phyloP scores from a whole-genome alignment of 2,113 vertebrate species.

The Salminus brasiliensis region DNA sequence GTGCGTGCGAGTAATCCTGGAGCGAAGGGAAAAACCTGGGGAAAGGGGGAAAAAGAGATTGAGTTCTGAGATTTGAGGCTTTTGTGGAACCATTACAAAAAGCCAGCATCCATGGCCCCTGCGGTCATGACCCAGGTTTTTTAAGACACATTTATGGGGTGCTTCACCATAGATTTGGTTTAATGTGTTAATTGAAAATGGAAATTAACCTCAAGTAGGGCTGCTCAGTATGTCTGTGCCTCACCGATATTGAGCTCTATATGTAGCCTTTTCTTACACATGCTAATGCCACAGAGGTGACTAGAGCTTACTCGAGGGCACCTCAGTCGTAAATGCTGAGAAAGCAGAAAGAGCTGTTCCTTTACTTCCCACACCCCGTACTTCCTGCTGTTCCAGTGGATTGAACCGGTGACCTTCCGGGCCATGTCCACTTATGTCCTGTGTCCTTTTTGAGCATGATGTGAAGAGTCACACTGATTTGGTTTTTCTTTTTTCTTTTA shows the following conservation, averaged over 20 bases:
- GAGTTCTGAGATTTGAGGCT: neutral
- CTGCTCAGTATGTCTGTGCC: neutral
- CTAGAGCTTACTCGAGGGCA: too few relatives aligned
- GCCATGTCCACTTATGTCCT: too few relatives aligned
- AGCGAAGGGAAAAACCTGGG: constrained; percentile 22
- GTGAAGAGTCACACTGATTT: too few relatives aligned
- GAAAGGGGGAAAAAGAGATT: constrained; percentile 24
- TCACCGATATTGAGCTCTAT: neutral
- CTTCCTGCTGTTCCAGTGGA: too few relatives aligned
- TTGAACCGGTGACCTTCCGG: too few relatives aligned
- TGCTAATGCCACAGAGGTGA: neutral
- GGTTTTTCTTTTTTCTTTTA: too few relatives aligned
- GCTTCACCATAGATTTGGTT: neutral
- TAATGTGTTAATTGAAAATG: neutral
- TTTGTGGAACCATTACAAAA: constrained; percentile 10
- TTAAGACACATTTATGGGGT: neutral
- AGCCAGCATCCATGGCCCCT: neutral
- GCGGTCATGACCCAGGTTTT: neutral
- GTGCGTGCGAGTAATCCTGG: constrained; percentile 54
- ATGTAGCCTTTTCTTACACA: too few relatives aligned
- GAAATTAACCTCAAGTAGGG: neutral
- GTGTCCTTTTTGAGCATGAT: too few relatives aligned
- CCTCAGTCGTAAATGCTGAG: too few relatives aligned
- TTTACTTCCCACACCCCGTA: too few relatives aligned
- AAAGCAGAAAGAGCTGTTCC: too few relatives aligned